phyloP scores from a whole-genome alignment of 2,888 invertebrate species.

The Meloe dianella region DNA sequence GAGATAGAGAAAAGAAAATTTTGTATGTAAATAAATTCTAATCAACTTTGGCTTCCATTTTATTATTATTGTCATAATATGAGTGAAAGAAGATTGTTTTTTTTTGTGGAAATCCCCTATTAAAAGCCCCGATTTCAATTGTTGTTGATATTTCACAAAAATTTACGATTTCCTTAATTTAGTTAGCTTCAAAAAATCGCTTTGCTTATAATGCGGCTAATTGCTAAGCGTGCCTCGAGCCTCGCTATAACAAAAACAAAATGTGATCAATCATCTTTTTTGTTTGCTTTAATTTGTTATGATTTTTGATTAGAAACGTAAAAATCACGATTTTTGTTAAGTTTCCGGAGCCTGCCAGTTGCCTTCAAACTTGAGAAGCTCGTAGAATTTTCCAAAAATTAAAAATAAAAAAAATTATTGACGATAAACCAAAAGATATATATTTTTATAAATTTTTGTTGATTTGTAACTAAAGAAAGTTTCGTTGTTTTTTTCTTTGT shows the following conservation, averaged over 20 bases:
- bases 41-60: conserved; percentile 55
- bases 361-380: conserved; percentile 42
- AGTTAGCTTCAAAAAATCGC: neutral
- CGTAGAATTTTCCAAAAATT: conserved; percentile 21
- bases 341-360: conserved; percentile 53
- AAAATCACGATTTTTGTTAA: conserved; percentile 19
- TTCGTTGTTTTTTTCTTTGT: conserved; percentile 39
- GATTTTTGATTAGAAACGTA: conserved; percentile 29
- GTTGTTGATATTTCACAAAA: conserved; percentile 49
- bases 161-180: neutral
- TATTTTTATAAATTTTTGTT: conserved; percentile 56
- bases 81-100: conserved; percentile 37
- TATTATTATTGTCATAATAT: conserved; percentile 34
- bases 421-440: conserved; percentile 33
- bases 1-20: conserved; percentile 32
- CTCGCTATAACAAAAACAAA: conserved; percentile 48
- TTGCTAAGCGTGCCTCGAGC: conserved; percentile 50
- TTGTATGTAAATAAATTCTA: conserved; percentile 40
- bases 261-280: conserved; percentile 49
- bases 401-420: neutral
- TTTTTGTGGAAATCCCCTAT: conserved; percentile 36
- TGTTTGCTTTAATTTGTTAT: conserved; percentile 47
- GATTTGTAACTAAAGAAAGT: conserved; percentile 29
- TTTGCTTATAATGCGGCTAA: conserved; percentile 48
- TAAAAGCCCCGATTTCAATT: conserved; percentile 32